These are phyloP conservation scores for Podargus strigoides DNA, from an alignment of 2,797 vertebrate genomes.

Conservation along the genomic window DNA sequence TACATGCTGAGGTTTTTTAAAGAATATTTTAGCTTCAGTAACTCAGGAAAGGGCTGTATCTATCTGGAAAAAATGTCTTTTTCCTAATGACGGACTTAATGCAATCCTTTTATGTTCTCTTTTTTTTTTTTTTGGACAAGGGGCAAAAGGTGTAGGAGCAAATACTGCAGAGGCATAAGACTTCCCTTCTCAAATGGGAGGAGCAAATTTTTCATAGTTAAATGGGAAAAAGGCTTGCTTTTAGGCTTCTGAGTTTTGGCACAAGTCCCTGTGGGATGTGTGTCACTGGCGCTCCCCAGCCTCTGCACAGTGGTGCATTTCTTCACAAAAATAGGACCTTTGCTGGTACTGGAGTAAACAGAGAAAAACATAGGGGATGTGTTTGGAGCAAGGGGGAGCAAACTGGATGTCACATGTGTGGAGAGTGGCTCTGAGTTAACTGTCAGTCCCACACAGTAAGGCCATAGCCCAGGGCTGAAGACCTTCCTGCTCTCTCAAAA, in stretches of 20 bases:
- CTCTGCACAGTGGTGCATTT: neutral
- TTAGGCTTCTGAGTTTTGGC: neutral
- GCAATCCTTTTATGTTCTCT: neutral
- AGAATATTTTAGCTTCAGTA: neutral
- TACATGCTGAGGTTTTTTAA: neutral
- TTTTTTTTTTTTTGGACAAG: neutral
- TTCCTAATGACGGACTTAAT: neutral
- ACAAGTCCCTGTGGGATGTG: neutral
- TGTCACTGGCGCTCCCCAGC: neutral
- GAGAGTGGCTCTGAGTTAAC: neutral
- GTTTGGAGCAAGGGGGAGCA: neutral
- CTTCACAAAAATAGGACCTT: neutral
- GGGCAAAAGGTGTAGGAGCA: neutral
- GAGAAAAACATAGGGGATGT: neutral
- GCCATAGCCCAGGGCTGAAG: neutral
- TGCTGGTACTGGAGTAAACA: neutral
- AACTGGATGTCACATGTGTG: accelerated
- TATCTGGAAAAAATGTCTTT: neutral
- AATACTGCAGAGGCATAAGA: neutral
- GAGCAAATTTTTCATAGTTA: neutral
- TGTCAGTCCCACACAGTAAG: too few relatives aligned
- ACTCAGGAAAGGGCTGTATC: neutral
- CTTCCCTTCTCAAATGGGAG: neutral
- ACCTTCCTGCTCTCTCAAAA: neutral
- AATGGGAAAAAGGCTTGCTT: neutral